Conservation (phyloP, 2,113 vertebrate genomes). For the Gracilinanus agilis region DNA sequence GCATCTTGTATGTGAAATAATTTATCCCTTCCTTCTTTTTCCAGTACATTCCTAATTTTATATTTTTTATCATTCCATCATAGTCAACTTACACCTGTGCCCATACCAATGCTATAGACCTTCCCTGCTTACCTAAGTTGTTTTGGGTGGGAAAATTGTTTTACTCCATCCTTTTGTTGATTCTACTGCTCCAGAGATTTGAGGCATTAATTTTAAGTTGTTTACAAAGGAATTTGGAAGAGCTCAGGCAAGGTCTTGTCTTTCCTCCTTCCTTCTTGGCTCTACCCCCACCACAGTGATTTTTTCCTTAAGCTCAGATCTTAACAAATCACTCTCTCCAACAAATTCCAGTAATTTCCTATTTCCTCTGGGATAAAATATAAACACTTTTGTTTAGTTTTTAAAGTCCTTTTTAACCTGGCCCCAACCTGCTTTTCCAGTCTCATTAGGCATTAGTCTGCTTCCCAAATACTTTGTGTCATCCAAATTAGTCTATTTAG, state of each 20-base stretch:
- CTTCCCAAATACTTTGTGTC: background rate
- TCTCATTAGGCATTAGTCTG: background rate
- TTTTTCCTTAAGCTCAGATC: background rate
- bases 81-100: background rate
- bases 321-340: background rate
- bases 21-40: background rate
- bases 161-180: background rate
- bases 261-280: background rate
- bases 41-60: no score
- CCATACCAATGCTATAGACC: background rate
- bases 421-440: background rate
- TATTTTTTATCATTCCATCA: no score
- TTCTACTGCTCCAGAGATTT: background rate
- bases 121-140: background rate
- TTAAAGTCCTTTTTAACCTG: background rate
- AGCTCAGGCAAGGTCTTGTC: background rate
- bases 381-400: background rate
- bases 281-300: background rate
- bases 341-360: background rate
- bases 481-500: background rate
- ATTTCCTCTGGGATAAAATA: background rate
- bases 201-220: background rate
- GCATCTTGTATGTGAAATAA: background rate
- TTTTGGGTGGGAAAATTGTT: background rate
- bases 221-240: background rate